These are phyloP conservation scores for Batillaria attramentaria DNA, from an alignment of 1,140 invertebrate species.

Conservation along the genomic window DNA sequence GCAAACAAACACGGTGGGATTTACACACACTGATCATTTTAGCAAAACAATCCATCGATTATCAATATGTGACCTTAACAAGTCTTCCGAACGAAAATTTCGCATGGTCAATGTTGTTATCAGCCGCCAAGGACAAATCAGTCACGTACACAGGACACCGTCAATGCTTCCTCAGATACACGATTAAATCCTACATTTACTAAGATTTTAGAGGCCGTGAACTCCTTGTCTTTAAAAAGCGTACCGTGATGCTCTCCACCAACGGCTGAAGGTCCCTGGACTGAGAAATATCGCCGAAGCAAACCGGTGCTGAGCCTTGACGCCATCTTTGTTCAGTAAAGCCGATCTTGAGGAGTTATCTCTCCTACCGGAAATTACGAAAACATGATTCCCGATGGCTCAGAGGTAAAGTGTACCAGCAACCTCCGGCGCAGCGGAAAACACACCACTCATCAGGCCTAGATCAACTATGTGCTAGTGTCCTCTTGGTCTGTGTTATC, in stretches of 20 bases:
- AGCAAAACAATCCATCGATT: not conserved
- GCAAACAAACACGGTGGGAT: not conserved
- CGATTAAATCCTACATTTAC: not conserved
- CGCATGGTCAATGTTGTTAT: not conserved
- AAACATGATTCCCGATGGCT: not conserved
- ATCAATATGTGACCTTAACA: not conserved
- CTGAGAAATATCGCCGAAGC: not conserved
- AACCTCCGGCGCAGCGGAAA: not conserved
- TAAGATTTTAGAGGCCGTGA: not conserved
- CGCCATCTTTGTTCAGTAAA: too few relatives aligned
- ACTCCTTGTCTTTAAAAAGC: not conserved
- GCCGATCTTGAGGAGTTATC: not conserved
- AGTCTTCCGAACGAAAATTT: not conserved
- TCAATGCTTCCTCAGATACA: not conserved
- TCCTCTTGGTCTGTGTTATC: too few relatives aligned
- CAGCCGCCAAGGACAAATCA: constrained; percentile 13
- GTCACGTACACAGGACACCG: not conserved
- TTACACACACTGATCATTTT: not conserved
- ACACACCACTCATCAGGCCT: too few relatives aligned
- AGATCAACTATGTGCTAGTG: too few relatives aligned
- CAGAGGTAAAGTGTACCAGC: not conserved
- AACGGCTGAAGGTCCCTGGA: not conserved
- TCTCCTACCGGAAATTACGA: constrained; percentile 1
- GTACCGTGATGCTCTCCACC: not conserved
- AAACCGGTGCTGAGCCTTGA: not conserved